Conservation (phyloP, 2,113 vertebrate species). For the human (Homo sapiens) region DNA sequence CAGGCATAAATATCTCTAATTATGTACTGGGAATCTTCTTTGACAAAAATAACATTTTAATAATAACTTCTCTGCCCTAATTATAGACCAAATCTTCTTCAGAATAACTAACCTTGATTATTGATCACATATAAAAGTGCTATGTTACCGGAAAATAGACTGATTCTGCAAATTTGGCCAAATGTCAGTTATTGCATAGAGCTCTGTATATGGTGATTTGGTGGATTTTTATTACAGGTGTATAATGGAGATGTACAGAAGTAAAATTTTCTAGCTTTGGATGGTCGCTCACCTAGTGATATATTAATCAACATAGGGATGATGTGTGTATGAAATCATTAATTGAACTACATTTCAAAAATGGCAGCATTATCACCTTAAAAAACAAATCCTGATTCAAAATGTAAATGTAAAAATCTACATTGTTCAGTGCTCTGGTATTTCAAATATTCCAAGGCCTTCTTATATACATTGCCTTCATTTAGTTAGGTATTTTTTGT, state of each 20-base stretch:
- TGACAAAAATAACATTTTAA: constrained; percentile 18
- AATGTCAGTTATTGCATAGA: neutral
- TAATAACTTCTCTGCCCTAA: neutral
- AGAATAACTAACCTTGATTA: neutral
- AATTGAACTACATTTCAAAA: neutral
- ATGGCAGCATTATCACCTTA: neutral
- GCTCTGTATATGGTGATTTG: neutral
- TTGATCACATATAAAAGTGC: neutral
- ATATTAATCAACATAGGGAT: neutral
- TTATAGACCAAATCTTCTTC: neutral
- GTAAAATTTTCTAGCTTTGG: neutral
- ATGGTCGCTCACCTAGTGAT: neutral
- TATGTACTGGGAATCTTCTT: neutral
- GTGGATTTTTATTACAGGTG: neutral
- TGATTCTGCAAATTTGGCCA: neutral
- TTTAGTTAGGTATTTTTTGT: neutral
- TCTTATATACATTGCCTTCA: neutral
- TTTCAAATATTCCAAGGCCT: neutral
- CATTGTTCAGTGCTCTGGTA: neutral
- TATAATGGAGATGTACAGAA: neutral
- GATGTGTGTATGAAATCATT: neutral
- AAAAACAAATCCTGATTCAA: neutral
- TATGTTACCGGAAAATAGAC: neutral
- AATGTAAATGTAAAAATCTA: neutral
- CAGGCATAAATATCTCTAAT: neutral